Evolutionary conservation across 92 coral and sea anemone genomes (phyloP).

Genomic region (Micromussa lordhowensis): DNA sequence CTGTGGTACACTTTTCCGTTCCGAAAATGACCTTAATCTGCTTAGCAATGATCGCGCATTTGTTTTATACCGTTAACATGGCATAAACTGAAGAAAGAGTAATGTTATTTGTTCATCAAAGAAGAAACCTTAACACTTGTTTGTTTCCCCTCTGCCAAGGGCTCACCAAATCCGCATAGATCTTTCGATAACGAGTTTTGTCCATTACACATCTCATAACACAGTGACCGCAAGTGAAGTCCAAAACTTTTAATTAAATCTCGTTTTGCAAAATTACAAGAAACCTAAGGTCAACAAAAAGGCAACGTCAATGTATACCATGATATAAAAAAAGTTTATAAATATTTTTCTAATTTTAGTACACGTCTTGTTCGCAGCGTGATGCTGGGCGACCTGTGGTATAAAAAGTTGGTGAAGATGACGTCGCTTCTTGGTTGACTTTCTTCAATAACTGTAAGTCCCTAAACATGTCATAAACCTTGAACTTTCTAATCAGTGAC

Average conservation of each 20-base stretch:
- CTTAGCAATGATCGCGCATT: too few relatives aligned
- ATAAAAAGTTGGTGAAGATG: constrained; percentile 1
- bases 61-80: too few relatives aligned
- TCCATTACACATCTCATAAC: not conserved
- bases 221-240: not conserved
- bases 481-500: not conserved
- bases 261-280: not conserved
- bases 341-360: not conserved
- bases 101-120: not conserved
- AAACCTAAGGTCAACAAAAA: not conserved
- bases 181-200: too few relatives aligned
- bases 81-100: not conserved
- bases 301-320: not conserved
- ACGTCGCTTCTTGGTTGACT: not conserved
- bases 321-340: not conserved
- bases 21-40: too few relatives aligned
- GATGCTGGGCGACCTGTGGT: not conserved
- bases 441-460: not conserved
- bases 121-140: too few relatives aligned
- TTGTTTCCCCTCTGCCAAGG: too few relatives aligned
- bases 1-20: too few relatives aligned
- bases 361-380: not conserved
- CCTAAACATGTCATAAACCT: not conserved
- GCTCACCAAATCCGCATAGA: too few relatives aligned
- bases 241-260: constrained; percentile 20